Evolutionary conservation across 2,797 vertebrate species (phyloP), one percentile per base, ranked within the genome.

Genomic region (Urocyon cinereoargenteus): DNA sequence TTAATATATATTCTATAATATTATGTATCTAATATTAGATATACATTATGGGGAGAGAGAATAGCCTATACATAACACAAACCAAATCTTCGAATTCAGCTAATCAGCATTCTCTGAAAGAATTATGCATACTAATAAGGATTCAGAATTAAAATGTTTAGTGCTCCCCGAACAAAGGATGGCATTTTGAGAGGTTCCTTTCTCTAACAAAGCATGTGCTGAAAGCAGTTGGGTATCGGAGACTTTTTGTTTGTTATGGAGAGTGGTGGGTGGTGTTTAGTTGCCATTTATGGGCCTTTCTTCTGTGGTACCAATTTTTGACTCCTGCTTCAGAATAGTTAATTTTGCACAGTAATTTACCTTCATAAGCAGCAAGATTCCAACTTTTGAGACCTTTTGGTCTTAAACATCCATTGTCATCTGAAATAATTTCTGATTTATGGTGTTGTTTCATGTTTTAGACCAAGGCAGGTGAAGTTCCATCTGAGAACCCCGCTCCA

Each of bases 401-500:
- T 59, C 59, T 84, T 85, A 45, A 68, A 31, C 40, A 77, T 61
- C 14, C 59, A 1, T 7, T 36, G 3, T 57, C 34, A 2, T 12
- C 40, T 18, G 81, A 73, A n/a, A 49, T 49, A 1, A 11, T 79
- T 53, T 85, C 45, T 57, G 49, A 6, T 14, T 36, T 87, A 34
- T 62, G 64, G 11, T 77, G 92, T 75, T 78, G 61, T 73, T 92
- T 45, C 82, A 31, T 77, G n/a, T 88, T 95, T 84, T 53, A 97
- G 97, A 93, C 88, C 97, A 98, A 99, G 98, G 98, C 97, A 96
- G 96, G 98, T 97, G 99, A 99, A 97, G 98, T 96, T 92, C 96
- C 99, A 94, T 94, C 98, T 86, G 99, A 98, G 98, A 99, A 98
- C 97, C 98, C 98, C 82, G 98, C 98, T 98, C 98, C 98, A 16